Conservation (phyloP, 2,888 invertebrate species). For the Xanthia icteritia region DNA sequence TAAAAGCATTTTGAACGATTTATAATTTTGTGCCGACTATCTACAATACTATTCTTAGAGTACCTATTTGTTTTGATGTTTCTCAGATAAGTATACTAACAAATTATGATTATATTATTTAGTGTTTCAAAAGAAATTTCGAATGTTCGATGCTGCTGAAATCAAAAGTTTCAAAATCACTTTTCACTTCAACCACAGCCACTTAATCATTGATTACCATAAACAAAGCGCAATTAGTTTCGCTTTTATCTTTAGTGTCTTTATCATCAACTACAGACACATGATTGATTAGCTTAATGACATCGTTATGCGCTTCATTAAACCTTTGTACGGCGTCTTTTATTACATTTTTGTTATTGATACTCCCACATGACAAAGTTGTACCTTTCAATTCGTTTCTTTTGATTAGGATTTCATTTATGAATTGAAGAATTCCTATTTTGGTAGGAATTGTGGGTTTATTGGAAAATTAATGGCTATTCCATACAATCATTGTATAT, state of each 20-base stretch:
- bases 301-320: constrained; percentile 78
- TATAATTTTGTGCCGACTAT: neutral
- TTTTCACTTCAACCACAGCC: constrained; percentile 18
- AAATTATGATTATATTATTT: too few species aligned
- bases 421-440: constrained; percentile 45
- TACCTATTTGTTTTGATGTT: neutral
- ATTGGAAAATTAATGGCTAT: constrained; percentile 45
- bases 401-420: constrained; percentile 58
- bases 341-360: constrained; percentile 72
- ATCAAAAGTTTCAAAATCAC: constrained; percentile 7
- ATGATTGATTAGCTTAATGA: constrained; percentile 79
- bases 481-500: constrained; percentile 38
- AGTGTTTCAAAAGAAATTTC: neutral
- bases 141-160: neutral
- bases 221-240: constrained; percentile 56
- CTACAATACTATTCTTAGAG: neutral
- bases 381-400: constrained; percentile 60
- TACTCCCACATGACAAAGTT: constrained; percentile 72
- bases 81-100: neutral
- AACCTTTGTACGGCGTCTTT: constrained; percentile 73
- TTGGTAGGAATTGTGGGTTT: constrained; percentile 51
- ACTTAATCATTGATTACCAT: constrained; percentile 38
- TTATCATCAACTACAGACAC: constrained; percentile 53
- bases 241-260: constrained; percentile 48
- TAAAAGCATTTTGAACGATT: neutral